Evolutionary conservation across 2,888 invertebrate species (phyloP).

Genomic region (Calephelis perditalis): DNA sequence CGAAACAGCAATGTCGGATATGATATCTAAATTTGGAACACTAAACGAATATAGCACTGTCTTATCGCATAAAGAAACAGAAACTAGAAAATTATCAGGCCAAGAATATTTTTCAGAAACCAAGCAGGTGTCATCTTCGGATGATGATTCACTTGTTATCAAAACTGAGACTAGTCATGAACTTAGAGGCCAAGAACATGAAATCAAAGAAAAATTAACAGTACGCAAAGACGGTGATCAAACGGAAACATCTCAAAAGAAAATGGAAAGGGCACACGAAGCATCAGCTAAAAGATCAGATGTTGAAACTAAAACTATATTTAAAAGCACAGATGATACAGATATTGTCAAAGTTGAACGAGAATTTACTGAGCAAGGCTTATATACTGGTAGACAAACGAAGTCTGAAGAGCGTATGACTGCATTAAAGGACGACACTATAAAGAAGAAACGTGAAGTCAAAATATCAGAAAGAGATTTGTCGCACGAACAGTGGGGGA

Average conservation of each 20-base stretch:
- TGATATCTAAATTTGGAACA: conserved; percentile 60
- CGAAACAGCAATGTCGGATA: conserved; percentile 59
- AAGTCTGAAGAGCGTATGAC: conserved; percentile 73
- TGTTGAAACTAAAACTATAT: conserved; percentile 65
- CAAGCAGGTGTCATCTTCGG: conserved; percentile 69
- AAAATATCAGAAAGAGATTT: conserved; percentile 74
- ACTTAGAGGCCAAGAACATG: conserved; percentile 68
- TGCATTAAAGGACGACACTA: conserved; percentile 66
- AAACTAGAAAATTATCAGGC: conserved; percentile 68
- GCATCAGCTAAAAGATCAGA: conserved; percentile 68
- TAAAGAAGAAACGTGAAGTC: conserved; percentile 68
- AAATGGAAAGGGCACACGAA: conserved; percentile 73
- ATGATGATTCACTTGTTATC: conserved; percentile 67
- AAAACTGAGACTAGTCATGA: conserved; percentile 70
- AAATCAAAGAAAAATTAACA: conserved; percentile 67
- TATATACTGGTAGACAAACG: conserved; percentile 64
- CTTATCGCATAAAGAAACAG: conserved; percentile 73
- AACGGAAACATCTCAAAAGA: conserved; percentile 72
- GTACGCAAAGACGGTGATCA: conserved; percentile 64
- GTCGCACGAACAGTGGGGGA: conserved; percentile 74
- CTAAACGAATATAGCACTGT: conserved; percentile 58
- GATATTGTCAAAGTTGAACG: conserved; percentile 62
- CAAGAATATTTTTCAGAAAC: conserved; percentile 70
- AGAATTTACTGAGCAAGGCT: conserved; percentile 65
- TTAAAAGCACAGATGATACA: conserved; percentile 62